phyloP scores from a whole-genome alignment of 2,888 invertebrate species.

The Anaspis maculata region DNA sequence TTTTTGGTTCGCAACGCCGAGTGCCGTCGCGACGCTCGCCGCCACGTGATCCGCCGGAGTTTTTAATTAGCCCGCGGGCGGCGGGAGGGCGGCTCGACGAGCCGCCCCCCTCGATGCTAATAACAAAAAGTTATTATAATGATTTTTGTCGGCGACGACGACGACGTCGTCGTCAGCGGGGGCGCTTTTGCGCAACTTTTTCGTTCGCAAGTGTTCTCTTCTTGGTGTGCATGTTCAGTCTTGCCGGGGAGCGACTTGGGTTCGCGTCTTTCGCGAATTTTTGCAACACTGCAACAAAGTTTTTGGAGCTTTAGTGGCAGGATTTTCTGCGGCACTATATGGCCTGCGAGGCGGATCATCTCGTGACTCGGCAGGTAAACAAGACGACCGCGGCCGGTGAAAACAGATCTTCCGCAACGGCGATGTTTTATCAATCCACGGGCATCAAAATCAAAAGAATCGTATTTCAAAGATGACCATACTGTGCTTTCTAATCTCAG shows the following conservation, averaged over 20 bases:
- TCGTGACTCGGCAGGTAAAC: neutral
- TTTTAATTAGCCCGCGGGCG: constrained; percentile 13
- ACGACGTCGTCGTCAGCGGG: too few species aligned
- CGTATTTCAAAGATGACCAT: too few species aligned
- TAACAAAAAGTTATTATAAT: constrained; percentile 43
- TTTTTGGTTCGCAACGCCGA: neutral
- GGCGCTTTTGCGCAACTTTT: constrained; percentile 41
- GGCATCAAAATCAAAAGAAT: too few species aligned
- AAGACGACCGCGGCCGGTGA: neutral
- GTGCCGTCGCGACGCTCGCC: constrained; percentile 11
- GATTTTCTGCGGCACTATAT: too few species aligned
- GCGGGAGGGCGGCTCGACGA: constrained; percentile 27
- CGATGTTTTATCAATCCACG: too few species aligned
- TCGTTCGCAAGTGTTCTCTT: too few species aligned
- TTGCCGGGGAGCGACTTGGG: constrained; percentile 10
- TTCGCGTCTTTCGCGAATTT: constrained; percentile 2
- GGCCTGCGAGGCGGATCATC: too few species aligned
- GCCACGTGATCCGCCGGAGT: constrained; percentile 34
- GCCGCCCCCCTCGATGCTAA: constrained; percentile 40
- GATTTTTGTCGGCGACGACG: constrained; percentile 39
- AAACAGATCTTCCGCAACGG: too few species aligned
- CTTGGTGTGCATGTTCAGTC: constrained; percentile 15
- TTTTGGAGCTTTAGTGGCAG: too few species aligned
- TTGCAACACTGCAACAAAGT: neutral
- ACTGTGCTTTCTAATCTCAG: too few species aligned